phyloP scores from a whole-genome alignment of 2,888 invertebrate genomes.

The Caenorhabditis imperialis region DNA sequence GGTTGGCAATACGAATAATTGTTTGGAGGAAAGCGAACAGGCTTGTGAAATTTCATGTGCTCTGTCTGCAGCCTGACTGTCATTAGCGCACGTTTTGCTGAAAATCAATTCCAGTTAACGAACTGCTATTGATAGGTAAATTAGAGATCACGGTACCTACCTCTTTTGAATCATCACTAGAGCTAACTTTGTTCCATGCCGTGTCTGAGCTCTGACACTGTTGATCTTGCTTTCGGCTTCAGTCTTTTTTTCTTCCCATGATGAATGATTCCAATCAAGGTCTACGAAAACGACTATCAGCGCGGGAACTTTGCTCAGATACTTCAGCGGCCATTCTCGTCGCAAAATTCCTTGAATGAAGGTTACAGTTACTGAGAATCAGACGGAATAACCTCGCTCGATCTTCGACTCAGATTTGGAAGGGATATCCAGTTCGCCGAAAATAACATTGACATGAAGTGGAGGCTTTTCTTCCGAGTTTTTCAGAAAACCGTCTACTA shows the following conservation, averaged over 20 bases:
- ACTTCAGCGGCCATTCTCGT: constrained; percentile 81
- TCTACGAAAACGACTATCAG: constrained; percentile 93
- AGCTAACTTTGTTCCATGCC: constrained; percentile 59
- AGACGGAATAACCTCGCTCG: too few relatives aligned
- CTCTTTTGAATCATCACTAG: constrained; percentile 67
- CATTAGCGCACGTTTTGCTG: constrained; percentile 77
- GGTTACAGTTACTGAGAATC: too few relatives aligned
- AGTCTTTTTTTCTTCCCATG: constrained; percentile 93
- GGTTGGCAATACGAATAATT: constrained; percentile 89
- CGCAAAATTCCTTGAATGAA: constrained; percentile 92
- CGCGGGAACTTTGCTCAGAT: constrained; percentile 83
- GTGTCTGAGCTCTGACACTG: constrained; percentile 58
- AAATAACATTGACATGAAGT: constrained; percentile 58
- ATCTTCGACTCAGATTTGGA: constrained; percentile 46
- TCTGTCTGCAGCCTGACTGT: constrained; percentile 88
- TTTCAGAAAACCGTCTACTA: constrained; percentile 48
- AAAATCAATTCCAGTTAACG: neutral
- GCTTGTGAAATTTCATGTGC: constrained; percentile 91
- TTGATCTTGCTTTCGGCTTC: constrained; percentile 84
- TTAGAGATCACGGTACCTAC: constrained; percentile 23
- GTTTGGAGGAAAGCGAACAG: constrained; percentile 92
- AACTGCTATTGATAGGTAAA: neutral
- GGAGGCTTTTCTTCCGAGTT: constrained; percentile 57
- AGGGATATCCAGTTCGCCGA: constrained; percentile 63
- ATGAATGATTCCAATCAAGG: constrained; percentile 94